Base-by-base conservation (phyloP, 2,113 vertebrate species). In the Ceyx cyanopectus region DNA sequence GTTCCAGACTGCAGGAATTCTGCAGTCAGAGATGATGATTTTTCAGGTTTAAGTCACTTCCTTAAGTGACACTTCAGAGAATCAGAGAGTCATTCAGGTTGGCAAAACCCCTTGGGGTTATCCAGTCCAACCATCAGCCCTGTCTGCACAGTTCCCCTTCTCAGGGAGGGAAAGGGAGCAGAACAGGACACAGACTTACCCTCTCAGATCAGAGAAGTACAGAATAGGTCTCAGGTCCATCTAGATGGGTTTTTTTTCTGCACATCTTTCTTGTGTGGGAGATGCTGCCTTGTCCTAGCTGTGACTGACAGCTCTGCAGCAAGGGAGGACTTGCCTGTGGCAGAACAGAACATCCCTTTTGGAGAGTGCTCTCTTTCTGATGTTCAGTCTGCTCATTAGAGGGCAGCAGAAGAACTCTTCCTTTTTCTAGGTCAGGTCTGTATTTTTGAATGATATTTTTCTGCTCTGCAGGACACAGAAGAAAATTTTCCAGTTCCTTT, bases 351-450 rank as follows among this genome's bases (percentile, higher is more conserved):
- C 17, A 5, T 11, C 21, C 37, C 37, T 83, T n/a, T 70, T 34
- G 30, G 27, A 62, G 60, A 50, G 32, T 73, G 77, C 66, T 93
- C 48, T 77, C 78, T 66, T 63, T 89, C 50, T 82, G 24, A 61
- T 93, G 43, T 88, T 68, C 43, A 23, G 68, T 90, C 40, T 88
- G 89, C 85, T 91, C 94, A 90, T 97, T 97, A 95, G 96, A 95
- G 93, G 96, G 93, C 96, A 96, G 95, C 94, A 96, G 76, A 82
- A 94, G 45, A 87, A 72, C 80, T 93, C 41, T 91, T 85, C 70
- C 40, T 67, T 94, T 94, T 95, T 96, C 89, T 96, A 94, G 87
- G 79, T 94, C 95, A 95, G 29, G 53, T 87, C 76, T 90, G 0
- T 89, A 37, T 67, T 93, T 91, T 67, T 83, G 40, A 92, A 67